These are phyloP conservation scores for Lepus timidus DNA, from an alignment of 2,113 vertebrate species.

Conservation along the genomic window DNA sequence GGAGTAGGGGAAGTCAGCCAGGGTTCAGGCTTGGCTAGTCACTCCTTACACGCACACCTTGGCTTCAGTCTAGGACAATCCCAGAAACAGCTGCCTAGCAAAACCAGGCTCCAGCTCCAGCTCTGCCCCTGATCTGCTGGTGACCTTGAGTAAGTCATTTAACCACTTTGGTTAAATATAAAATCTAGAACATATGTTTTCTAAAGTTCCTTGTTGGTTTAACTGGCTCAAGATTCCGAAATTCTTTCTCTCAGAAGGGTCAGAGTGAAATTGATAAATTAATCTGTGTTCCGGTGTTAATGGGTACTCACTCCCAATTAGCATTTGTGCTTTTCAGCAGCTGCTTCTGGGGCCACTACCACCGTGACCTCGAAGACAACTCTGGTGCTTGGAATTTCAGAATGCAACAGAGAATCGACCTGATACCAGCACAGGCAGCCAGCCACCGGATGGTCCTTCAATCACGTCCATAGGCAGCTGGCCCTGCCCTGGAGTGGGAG, in stretches of 20 bases:
- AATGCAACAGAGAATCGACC: not conserved
- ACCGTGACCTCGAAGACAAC: not conserved
- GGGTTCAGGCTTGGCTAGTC: not conserved
- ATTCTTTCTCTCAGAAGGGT: slow-evolving; percentile 1
- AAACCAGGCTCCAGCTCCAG: not conserved
- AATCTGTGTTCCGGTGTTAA: not conserved
- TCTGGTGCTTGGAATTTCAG: not conserved
- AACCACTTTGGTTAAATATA: not conserved
- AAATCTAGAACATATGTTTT: slow-evolving; percentile 31
- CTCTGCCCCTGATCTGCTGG: not conserved
- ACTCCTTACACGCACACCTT: not conserved
- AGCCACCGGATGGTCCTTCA: not conserved
- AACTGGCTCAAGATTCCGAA: slow-evolving; percentile 49
- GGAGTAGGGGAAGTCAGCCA: not conserved
- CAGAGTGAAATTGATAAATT: slow-evolving; percentile 48
- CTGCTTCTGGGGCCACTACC: slow-evolving; percentile 2
- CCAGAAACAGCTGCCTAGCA: not conserved
- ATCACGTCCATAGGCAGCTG: not conserved
- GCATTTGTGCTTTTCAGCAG: slow-evolving; percentile 32
- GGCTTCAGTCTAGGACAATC: not conserved
- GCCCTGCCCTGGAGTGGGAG: not conserved
- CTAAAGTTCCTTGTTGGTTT: not conserved
- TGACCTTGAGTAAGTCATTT: not conserved
- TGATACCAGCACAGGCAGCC: not conserved
- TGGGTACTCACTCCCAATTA: slow-evolving; percentile 39